phyloP scores from a whole-genome alignment of 2,113 vertebrate species.

The Peromyscus californicus region DNA sequence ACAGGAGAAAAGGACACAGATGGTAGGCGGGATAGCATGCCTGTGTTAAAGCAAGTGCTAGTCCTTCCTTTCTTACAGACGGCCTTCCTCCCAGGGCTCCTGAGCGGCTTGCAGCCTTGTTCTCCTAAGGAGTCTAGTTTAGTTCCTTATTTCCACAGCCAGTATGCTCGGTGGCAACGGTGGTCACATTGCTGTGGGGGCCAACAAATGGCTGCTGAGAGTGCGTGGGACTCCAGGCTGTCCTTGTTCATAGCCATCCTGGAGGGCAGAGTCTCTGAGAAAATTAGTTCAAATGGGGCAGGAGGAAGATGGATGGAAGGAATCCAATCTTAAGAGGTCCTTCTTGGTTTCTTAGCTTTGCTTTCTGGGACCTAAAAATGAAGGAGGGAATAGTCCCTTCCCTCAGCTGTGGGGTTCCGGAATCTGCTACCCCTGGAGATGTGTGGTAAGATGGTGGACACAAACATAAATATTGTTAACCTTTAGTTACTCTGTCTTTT shows the following conservation, averaged over 20 bases:
- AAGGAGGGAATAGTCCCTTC: not conserved
- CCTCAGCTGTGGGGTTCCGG: not conserved
- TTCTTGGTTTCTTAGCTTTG: constrained; percentile 29
- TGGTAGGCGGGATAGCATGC: not conserved
- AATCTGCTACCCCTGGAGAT: not conserved
- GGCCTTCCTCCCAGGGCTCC: fast-evolving
- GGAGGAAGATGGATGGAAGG: not conserved
- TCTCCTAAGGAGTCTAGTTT: not conserved
- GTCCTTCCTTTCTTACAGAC: not conserved
- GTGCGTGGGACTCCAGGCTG: constrained; percentile 32
- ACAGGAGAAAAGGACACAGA: not conserved
- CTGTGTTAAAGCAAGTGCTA: not conserved
- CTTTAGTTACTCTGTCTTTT: not conserved
- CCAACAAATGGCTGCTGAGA: constrained; percentile 74
- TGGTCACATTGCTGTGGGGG: constrained; percentile 61
- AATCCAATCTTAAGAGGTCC: not conserved
- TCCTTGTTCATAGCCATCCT: not conserved
- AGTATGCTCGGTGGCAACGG: not conserved
- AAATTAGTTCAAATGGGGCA: not conserved
- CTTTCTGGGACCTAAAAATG: not conserved
- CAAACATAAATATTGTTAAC: not conserved
- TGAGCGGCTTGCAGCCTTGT: not conserved
- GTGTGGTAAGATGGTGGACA: not conserved
- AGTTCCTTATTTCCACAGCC: constrained; percentile 62
- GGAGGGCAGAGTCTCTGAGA: not conserved